Percentiles rank a stretch among this genome's conserved stretches.
These are phyloP conservation scores for Pseudococcus viburni DNA, from an alignment of 2,888 invertebrate genomes.

Conservation along the genomic window DNA sequence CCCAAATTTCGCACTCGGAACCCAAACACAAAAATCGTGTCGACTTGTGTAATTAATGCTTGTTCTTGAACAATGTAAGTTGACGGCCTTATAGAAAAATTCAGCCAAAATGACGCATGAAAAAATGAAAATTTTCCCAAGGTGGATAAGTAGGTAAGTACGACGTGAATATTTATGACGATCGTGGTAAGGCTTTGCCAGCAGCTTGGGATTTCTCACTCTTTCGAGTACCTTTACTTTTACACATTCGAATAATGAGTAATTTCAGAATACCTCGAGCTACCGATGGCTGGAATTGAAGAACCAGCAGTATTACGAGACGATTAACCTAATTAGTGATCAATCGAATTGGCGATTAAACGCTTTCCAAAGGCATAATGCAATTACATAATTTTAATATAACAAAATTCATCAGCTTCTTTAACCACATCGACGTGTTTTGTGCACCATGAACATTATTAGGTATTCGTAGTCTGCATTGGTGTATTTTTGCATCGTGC, in stretches of 20 bases:
- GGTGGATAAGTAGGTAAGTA: not conserved
- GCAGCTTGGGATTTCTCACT: too few species aligned
- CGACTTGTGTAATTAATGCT: too few species aligned
- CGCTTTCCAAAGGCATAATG: constrained; percentile 24
- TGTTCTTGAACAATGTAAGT: not conserved
- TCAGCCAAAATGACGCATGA: constrained; percentile 1
- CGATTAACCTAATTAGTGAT: constrained; percentile 25
- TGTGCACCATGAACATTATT: constrained; percentile 21
- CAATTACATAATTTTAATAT: constrained; percentile 19
- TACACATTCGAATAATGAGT: not conserved
- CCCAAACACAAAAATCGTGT: too few species aligned
- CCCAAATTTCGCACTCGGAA: too few species aligned
- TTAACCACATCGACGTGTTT: constrained; percentile 21
- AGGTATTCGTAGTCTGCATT: too few species aligned
- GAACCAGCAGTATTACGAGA: not conserved
- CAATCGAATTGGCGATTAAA: constrained; percentile 8
- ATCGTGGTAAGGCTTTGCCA: too few species aligned
- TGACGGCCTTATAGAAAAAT: constrained; percentile 13
- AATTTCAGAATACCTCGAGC: too few species aligned
- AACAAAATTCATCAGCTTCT: not conserved
- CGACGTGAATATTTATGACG: not conserved
- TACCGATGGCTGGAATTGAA: not conserved
- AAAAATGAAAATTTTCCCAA: constrained; percentile 14
- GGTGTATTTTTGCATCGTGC: not conserved
- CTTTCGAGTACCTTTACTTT: not conserved